Evolutionary conservation across 2,888 invertebrate species (phyloP).

Genomic region (Rhingia campestris): DNA sequence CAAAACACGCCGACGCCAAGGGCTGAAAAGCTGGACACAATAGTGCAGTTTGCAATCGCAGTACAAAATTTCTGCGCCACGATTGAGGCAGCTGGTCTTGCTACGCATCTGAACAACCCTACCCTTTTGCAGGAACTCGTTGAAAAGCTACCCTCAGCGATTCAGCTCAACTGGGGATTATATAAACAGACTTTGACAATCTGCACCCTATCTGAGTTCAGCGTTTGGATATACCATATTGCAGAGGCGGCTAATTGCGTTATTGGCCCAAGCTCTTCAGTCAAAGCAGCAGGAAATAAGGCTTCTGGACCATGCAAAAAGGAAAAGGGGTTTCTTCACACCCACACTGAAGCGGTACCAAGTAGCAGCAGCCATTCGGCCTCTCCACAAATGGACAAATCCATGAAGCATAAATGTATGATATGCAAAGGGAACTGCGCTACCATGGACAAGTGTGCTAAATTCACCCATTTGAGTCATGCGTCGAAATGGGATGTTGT

Average conservation of each 20-base stretch:
- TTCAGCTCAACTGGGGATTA: constrained; percentile 9
- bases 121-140: constrained; percentile 21
- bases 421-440: not conserved
- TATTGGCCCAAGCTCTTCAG: not conserved
- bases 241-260: constrained; percentile 60
- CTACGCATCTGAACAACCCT: not conserved
- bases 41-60: constrained; percentile 34
- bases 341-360: not conserved
- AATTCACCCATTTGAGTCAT: not conserved
- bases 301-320: not conserved
- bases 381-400: not conserved
- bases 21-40: constrained; percentile 14
- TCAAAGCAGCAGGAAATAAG: not conserved
- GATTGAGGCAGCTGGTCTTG: not conserved
- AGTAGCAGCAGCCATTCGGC: not conserved
- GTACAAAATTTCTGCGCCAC: constrained; percentile 1
- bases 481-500: constrained; percentile 1
- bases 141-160: not conserved
- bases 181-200: constrained; percentile 12
- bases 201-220: constrained; percentile 36
- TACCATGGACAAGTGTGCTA: not conserved
- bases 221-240: constrained; percentile 58
- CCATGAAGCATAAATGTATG: not conserved
- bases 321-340: not conserved
- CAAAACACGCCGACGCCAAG: constrained; percentile 24